Percentiles rank a stretch among this genome's conserved stretches.
These are phyloP conservation scores for Drosophila kikkawai DNA, from an alignment of 1,140 invertebrate genomes.

Conservation along the genomic window DNA sequence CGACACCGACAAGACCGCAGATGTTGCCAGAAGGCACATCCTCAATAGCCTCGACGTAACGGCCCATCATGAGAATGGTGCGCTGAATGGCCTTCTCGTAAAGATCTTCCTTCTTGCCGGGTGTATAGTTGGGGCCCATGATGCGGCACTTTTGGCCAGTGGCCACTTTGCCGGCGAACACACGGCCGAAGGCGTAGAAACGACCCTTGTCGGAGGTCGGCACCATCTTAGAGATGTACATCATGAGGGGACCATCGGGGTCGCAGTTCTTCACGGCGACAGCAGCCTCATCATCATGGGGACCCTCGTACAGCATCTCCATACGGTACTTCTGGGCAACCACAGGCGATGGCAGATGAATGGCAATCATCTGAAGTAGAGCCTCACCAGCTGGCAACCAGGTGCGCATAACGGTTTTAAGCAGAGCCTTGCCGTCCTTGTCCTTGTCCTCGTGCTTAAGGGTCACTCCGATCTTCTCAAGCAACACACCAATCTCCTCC, in stretches of 20 bases:
- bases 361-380: conserved; percentile 99
- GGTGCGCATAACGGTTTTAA: conserved; percentile 98
- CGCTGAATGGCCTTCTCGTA: conserved; percentile 99
- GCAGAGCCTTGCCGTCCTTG: conserved; percentile 95
- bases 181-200: conserved; percentile 99
- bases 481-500: conserved; percentile 94
- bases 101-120: conserved; percentile 99
- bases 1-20: conserved; percentile 99
- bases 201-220: conserved; percentile 99
- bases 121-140: conserved; percentile 99
- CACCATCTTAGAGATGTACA: conserved; percentile 99
- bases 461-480: conserved; percentile 96
- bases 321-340: conserved; percentile 99
- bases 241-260: conserved; percentile 98
- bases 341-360: conserved; percentile 99
- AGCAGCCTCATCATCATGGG: conserved; percentile 98
- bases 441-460: conserved; percentile 98
- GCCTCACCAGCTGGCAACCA: conserved; percentile 99
- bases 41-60: conserved; percentile 99
- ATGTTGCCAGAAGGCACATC: conserved; percentile 99
- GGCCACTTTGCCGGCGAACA: conserved; percentile 97
- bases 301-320: conserved; percentile 99
- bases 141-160: conserved; percentile 99
- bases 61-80: conserved; percentile 99
- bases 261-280: conserved; percentile 97